Conservation (phyloP, 2,888 invertebrate species). For the Acanthacorydalis orientalis region DNA sequence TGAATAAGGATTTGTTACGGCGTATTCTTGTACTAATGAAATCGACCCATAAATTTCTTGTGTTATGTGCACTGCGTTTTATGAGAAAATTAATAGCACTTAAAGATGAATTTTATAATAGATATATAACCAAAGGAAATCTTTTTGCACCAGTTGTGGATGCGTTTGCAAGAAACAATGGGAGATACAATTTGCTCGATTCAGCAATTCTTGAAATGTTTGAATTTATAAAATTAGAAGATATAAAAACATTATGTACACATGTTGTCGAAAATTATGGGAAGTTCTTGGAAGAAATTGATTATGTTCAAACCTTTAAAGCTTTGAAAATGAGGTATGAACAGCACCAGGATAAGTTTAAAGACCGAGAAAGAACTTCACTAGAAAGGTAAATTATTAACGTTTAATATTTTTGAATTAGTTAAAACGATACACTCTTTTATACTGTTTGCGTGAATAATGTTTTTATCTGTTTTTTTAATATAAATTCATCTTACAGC, state of each 20-base stretch:
- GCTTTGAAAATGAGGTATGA: constrained; percentile 77
- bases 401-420: no score
- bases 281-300: constrained; percentile 82
- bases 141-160: constrained; percentile 92
- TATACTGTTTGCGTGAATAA: no score
- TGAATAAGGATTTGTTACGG: constrained; percentile 90
- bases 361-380: constrained; percentile 66
- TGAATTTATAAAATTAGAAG: constrained; percentile 93
- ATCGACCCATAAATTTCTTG: constrained; percentile 93
- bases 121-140: constrained; percentile 84
- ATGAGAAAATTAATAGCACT: constrained; percentile 93
- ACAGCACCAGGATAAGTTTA: constrained; percentile 79
- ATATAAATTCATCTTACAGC: constrained; percentile 25
- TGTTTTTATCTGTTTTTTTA: no score
- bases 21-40: constrained; percentile 92
- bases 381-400: constrained; percentile 40
- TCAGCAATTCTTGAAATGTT: constrained; percentile 98
- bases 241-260: constrained; percentile 75
- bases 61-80: constrained; percentile 89
- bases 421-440: no score
- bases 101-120: constrained; percentile 97
- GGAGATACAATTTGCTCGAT: constrained; percentile 95
- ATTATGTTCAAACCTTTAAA: constrained; percentile 97
- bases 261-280: constrained; percentile 95
- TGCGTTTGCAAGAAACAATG: constrained; percentile 91